A percentile compares a stretch with the other conserved stretches of the same genome.
phyloP scores from a whole-genome alignment of 2,113 vertebrate genomes.

The Antigone vipio region DNA sequence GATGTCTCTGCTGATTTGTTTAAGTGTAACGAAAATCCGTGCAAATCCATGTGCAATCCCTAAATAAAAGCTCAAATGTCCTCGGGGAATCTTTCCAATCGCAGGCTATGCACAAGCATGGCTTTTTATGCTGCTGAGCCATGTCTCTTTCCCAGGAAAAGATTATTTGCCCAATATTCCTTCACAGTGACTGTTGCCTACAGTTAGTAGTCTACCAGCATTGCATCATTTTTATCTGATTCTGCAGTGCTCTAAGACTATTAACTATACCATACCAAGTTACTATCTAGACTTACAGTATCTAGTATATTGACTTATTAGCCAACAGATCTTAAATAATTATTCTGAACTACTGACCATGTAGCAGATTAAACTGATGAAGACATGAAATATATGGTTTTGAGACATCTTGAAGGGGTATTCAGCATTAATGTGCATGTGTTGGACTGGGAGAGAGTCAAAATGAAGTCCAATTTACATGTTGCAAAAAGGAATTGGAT shows the following conservation, averaged over 20 bases:
- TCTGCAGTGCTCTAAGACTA: background rate
- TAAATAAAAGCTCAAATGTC: background rate
- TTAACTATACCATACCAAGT: background rate
- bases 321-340: background rate
- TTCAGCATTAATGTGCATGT: background rate
- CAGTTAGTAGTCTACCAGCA: background rate
- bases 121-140: background rate
- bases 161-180: background rate
- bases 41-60: background rate
- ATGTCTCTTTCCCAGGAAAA: background rate
- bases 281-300: background rate
- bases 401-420: background rate
- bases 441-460: background rate
- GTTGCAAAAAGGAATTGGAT: constrained; percentile 49
- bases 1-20: background rate
- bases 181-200: background rate
- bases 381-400: background rate
- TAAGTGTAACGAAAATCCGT: background rate
- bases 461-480: constrained; percentile 60
- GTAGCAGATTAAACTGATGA: background rate
- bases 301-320: background rate
- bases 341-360: background rate
- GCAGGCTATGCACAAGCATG: background rate
- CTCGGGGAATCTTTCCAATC: background rate
- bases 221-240: background rate